These are phyloP conservation scores for Ceramica pisi DNA, from an alignment of 2,888 invertebrate species.

Conservation along the genomic window DNA sequence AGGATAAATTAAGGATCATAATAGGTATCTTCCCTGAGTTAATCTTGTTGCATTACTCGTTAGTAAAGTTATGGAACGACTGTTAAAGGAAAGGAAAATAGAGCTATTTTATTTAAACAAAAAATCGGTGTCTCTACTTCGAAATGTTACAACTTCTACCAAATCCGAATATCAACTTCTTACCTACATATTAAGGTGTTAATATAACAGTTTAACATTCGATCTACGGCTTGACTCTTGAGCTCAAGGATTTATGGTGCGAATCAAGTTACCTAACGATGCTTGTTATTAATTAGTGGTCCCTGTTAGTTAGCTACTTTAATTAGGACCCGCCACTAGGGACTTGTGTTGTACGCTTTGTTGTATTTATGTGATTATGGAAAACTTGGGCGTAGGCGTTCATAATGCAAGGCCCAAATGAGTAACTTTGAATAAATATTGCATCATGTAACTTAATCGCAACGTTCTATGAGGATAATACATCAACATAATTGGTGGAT, in stretches of 20 bases:
- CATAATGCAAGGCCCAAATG: not conserved
- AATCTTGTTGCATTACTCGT: too few relatives aligned
- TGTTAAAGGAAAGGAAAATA: too few relatives aligned
- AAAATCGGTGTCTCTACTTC: not conserved
- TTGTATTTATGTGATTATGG: conserved; percentile 36
- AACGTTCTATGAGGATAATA: not conserved
- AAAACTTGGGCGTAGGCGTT: conserved; percentile 22
- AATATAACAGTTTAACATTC: conserved; percentile 43
- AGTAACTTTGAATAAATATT: conserved; percentile 7
- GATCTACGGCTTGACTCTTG: conserved; percentile 48
- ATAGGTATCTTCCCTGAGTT: too few relatives aligned
- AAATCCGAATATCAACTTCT: not conserved
- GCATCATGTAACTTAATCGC: not conserved
- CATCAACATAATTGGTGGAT: not conserved
- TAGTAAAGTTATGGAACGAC: too few relatives aligned
- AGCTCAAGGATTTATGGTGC: conserved; percentile 37
- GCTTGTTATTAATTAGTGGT: conserved; percentile 90
- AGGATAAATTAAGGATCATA: too few relatives aligned
- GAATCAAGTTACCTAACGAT: conserved; percentile 75
- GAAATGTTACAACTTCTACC: not conserved
- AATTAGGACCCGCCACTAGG: conserved; percentile 70
- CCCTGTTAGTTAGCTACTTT: conserved; percentile 36
- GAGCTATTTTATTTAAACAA: too few relatives aligned
- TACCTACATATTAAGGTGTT: not conserved
- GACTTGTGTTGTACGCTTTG: conserved; percentile 28